A percentile compares a stretch with the other conserved stretches of the same genome.
Conservation (phyloP, 2,797 vertebrate species). For the Aulostomus chinensis region DNA sequence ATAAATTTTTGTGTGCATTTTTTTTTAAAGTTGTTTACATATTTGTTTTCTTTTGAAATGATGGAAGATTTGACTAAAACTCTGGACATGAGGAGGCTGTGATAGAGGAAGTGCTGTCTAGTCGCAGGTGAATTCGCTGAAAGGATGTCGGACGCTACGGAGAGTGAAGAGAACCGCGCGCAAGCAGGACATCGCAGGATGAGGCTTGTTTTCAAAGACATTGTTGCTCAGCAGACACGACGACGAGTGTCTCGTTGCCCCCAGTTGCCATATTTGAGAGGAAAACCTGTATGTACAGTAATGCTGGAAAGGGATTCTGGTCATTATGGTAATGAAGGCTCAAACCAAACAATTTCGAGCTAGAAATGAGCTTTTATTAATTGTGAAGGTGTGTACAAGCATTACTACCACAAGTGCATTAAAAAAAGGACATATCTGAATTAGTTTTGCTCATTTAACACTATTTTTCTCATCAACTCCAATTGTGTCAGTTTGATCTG, state of each 20-base stretch:
- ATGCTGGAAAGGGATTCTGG: conserved; percentile 48
- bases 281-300: conserved; percentile 23
- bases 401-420: conserved; percentile 78
- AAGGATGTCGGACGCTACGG: conserved; percentile 10
- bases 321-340: conserved; percentile 21
- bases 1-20: conserved; percentile 1
- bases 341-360: conserved; percentile 31
- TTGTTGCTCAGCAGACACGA: conserved; percentile 23
- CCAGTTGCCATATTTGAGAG: conserved; percentile 38
- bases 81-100: conserved; percentile 33
- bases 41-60: conserved; percentile 56
- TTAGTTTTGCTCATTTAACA: conserved; percentile 52
- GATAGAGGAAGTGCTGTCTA: conserved; percentile 33
- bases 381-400: conserved; percentile 36
- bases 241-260: conserved; percentile 30
- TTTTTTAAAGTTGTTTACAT: conserved; percentile 58
- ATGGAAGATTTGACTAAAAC: conserved; percentile 49
- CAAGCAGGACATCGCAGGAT: conserved; percentile 26
- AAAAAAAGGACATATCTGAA: conserved; percentile 36
- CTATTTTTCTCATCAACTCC: conserved; percentile 40
- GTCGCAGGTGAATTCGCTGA: conserved; percentile 12
- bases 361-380: conserved; percentile 26
- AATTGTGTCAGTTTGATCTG: conserved; percentile 43
- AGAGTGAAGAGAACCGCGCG: conserved; percentile 17
- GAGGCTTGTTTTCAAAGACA: conserved; percentile 32